phyloP scores from a whole-genome alignment of 2,888 invertebrate species.

The Rosalia funebris region DNA sequence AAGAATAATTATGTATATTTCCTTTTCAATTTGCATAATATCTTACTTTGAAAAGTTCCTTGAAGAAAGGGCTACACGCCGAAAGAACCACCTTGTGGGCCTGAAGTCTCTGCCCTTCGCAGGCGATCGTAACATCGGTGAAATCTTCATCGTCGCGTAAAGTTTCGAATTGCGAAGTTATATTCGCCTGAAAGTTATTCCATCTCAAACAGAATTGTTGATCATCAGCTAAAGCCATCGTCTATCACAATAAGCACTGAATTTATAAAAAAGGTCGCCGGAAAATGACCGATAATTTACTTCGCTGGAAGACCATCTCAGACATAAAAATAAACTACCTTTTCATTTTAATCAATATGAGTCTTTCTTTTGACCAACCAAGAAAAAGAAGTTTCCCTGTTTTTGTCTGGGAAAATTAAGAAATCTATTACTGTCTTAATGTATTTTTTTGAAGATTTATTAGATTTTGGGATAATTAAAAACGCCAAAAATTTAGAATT shows the following conservation, averaged over 20 bases:
- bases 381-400: constrained; percentile 62
- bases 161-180: constrained; percentile 86
- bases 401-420: constrained; percentile 42
- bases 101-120: constrained; percentile 83
- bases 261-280: constrained; percentile 46
- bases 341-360: constrained; percentile 63
- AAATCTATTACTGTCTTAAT: constrained; percentile 14
- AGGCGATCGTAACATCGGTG: constrained; percentile 88
- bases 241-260: constrained; percentile 28
- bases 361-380: constrained; percentile 62
- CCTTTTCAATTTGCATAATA: background rate
- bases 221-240: constrained; percentile 69
- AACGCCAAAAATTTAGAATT: too few species aligned
- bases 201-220: constrained; percentile 91
- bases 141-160: constrained; percentile 87
- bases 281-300: constrained; percentile 37
- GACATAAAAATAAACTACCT: constrained; percentile 60
- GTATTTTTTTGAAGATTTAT: background rate
- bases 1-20: background rate
- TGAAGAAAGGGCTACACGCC: constrained; percentile 89
- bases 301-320: constrained; percentile 47
- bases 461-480: too few species aligned
- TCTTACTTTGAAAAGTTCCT: constrained; percentile 85
- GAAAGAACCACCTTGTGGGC: constrained; percentile 88
- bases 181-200: constrained; percentile 90